Evolutionary conservation across 92 coral and sea anemone genomes (phyloP).

Genomic region (Heteractis magnifica): DNA sequence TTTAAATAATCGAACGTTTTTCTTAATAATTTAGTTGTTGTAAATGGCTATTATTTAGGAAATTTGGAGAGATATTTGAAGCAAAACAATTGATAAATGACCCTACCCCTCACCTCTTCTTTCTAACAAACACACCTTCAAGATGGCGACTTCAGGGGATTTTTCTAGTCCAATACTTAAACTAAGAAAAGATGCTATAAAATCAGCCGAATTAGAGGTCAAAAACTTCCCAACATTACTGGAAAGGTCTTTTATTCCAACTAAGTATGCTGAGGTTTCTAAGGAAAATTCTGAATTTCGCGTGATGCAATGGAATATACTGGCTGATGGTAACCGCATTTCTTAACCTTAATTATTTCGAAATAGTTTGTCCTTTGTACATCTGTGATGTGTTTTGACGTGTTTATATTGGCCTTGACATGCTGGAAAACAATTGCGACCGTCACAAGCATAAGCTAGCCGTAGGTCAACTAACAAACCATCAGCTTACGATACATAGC

Average conservation of each 20-base stretch:
- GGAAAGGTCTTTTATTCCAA: slow-evolving; percentile 61
- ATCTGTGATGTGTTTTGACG: not conserved
- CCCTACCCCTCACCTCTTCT: slow-evolving; percentile 1
- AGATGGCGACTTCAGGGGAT: slow-evolving; percentile 38
- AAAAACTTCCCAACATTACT: slow-evolving; percentile 57
- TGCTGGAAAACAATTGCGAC: not conserved
- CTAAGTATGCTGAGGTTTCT: slow-evolving; percentile 12
- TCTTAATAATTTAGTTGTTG: not conserved
- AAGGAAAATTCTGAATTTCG: slow-evolving; percentile 56
- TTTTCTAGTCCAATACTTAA: not conserved
- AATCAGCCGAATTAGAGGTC: slow-evolving; percentile 35
- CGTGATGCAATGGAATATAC: slow-evolving; percentile 93
- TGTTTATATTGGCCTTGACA: not conserved
- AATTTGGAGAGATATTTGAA: not conserved
- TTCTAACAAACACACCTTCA: not conserved
- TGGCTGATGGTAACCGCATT: slow-evolving; percentile 84
- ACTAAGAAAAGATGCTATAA: slow-evolving; percentile 43
- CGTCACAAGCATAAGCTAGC: not conserved
- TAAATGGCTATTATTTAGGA: not conserved
- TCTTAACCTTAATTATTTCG: slow-evolving; percentile 2
- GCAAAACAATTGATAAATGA: not conserved
- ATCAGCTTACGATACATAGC: no score
- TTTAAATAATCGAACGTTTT: not conserved
- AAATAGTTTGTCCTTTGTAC: not conserved
- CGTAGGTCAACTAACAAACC: not conserved